phyloP scores from a whole-genome alignment of 2,113 vertebrate genomes.

The Engraulis encrasicolus region DNA sequence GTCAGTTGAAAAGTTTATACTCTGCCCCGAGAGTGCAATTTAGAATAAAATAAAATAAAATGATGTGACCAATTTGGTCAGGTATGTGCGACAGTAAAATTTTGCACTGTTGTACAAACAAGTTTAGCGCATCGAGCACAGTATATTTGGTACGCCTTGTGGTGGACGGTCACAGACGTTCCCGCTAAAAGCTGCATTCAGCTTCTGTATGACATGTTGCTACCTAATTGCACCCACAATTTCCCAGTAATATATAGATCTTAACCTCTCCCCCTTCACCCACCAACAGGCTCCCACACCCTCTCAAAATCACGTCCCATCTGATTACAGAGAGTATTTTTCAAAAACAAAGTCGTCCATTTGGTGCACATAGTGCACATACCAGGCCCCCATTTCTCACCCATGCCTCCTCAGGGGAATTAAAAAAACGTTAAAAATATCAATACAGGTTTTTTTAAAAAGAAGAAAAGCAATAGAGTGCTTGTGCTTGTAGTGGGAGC shows the following conservation, averaged over 20 bases:
- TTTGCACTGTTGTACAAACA: background rate
- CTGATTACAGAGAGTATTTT: background rate
- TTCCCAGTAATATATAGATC: background rate
- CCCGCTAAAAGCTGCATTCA: background rate
- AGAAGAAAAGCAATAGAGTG: background rate
- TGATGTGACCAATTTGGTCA: background rate
- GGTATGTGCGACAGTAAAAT: background rate
- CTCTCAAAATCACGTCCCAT: background rate
- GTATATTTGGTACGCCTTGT: too few relatives aligned
- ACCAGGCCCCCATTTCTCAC: background rate
- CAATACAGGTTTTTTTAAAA: background rate
- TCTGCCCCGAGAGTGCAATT: background rate
- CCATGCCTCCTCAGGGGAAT: background rate
- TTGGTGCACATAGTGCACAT: background rate
- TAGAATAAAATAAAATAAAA: background rate
- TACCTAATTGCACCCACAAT: background rate
- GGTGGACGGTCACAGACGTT: background rate
- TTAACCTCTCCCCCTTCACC: background rate
- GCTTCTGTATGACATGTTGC: background rate
- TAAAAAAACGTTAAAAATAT: background rate
- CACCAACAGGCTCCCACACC: background rate
- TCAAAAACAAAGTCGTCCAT: background rate
- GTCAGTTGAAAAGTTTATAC: slow-evolving; percentile 14
- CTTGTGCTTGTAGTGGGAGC: background rate
- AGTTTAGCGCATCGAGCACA: background rate